Conservation (phyloP, 1,140 invertebrate genomes). For the Pachypeltis micranthus region DNA sequence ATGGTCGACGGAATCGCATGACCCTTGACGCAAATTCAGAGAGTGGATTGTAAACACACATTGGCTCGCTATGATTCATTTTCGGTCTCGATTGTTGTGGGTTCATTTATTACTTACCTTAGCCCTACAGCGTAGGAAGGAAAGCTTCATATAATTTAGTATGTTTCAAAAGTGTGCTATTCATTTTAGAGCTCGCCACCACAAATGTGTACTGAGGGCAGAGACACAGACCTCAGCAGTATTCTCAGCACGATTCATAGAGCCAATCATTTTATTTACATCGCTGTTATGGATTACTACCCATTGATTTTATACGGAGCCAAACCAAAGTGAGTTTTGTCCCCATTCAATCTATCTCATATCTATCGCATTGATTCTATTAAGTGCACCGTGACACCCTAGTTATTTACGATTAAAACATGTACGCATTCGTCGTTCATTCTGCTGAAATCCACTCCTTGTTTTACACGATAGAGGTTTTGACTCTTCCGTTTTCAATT, state of each 20-base stretch:
- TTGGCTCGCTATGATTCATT: background rate
- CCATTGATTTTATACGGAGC: slow-evolving; percentile 61
- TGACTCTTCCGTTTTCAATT: no score
- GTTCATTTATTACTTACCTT: background rate
- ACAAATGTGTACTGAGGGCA: slow-evolving; percentile 62
- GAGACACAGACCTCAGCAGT: slow-evolving; percentile 74
- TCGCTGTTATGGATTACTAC: slow-evolving; percentile 95
- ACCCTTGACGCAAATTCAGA: no score
- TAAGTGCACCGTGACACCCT: no score
- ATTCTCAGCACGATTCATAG: slow-evolving; percentile 67
- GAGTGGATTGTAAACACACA: no score
- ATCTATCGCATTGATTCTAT: background rate
- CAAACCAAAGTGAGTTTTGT: slow-evolving; percentile 42
- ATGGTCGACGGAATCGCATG: no score
- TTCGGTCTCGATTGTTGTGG: background rate
- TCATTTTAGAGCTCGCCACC: slow-evolving; percentile 76
- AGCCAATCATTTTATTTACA: slow-evolving; percentile 76
- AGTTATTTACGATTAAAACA: no score
- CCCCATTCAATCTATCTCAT: background rate
- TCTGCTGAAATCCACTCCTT: no score
- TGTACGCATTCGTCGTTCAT: no score
- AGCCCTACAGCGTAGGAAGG: no score
- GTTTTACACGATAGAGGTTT: no score
- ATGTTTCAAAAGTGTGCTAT: background rate
- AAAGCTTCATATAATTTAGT: slow-evolving; percentile 1